Conservation (phyloP, 2,113 vertebrate genomes). For the Macaca mulatta region DNA sequence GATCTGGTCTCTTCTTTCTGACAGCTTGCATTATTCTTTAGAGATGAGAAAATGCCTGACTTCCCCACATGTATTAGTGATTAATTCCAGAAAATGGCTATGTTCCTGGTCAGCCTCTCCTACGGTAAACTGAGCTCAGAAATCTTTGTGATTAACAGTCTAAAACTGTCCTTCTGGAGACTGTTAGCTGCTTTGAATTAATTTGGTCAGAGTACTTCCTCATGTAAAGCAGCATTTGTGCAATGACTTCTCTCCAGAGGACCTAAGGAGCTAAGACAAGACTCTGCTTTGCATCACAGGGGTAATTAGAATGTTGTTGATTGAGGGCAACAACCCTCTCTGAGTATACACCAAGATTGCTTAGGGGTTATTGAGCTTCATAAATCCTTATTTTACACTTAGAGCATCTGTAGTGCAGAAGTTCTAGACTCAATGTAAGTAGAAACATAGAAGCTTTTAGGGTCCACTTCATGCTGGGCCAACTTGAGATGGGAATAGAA, state of each 20-base stretch:
- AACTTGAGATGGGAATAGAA: background rate
- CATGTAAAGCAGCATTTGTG: background rate
- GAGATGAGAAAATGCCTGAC: background rate
- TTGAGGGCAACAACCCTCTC: background rate
- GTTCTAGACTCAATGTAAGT: background rate
- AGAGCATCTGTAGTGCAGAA: background rate
- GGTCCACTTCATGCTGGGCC: background rate
- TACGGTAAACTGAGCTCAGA: background rate
- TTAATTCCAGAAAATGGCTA: slow-evolving; percentile 33
- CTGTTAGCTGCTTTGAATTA: slow-evolving; percentile 42
- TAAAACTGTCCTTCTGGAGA: background rate
- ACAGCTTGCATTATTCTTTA: background rate
- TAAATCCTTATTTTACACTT: background rate
- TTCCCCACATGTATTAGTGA: background rate
- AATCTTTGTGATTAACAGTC: slow-evolving; percentile 28
- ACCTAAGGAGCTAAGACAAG: background rate
- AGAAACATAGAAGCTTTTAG: background rate
- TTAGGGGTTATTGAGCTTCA: background rate
- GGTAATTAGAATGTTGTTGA: background rate
- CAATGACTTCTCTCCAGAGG: background rate
- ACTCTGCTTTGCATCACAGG: background rate
- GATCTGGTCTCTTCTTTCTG: slow-evolving; percentile 20
- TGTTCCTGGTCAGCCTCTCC: background rate
- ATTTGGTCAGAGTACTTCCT: background rate
- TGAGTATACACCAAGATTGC: background rate